A percentile compares a stretch with the other conserved stretches of the same genome.
phyloP scores from a whole-genome alignment of 2,888 invertebrate species.

The Scaptomyza tumidula region DNA sequence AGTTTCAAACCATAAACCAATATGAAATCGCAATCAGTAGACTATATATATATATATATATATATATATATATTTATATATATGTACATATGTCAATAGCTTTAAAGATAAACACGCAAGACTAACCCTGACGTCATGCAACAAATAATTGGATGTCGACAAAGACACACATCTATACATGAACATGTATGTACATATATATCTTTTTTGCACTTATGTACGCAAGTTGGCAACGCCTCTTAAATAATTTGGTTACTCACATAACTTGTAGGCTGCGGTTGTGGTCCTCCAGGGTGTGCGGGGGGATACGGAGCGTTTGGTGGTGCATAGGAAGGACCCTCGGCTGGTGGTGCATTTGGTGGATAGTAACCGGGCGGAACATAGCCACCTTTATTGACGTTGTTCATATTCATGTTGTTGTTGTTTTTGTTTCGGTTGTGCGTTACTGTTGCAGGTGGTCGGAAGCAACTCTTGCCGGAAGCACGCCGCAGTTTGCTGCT shows the following conservation, averaged over 20 bases:
- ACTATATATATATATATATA: too few relatives aligned
- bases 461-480: slow-evolving; percentile 11
- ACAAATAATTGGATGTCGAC: neutral
- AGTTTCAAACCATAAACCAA: neutral
- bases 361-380: slow-evolving; percentile 79
- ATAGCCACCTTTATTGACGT: slow-evolving; percentile 82
- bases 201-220: neutral
- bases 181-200: neutral
- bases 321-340: slow-evolving; percentile 49
- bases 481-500: slow-evolving; percentile 5
- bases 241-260: slow-evolving; percentile 61
- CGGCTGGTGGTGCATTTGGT: slow-evolving; percentile 68
- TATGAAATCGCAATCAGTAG: neutral
- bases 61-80: neutral
- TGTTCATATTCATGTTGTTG: slow-evolving; percentile 73
- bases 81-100: neutral
- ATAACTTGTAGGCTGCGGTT: slow-evolving; percentile 64
- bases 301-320: slow-evolving; percentile 40
- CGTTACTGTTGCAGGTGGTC: slow-evolving; percentile 27
- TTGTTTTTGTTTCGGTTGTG: slow-evolving; percentile 6
- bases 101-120: slow-evolving; percentile 4
- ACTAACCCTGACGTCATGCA: slow-evolving; percentile 15
- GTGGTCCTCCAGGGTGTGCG: slow-evolving; percentile 6
- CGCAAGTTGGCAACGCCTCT: slow-evolving; percentile 24
- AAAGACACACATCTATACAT: neutral